Conservation (phyloP, 2,113 vertebrate genomes). For the Oriolus oriolus region DNA sequence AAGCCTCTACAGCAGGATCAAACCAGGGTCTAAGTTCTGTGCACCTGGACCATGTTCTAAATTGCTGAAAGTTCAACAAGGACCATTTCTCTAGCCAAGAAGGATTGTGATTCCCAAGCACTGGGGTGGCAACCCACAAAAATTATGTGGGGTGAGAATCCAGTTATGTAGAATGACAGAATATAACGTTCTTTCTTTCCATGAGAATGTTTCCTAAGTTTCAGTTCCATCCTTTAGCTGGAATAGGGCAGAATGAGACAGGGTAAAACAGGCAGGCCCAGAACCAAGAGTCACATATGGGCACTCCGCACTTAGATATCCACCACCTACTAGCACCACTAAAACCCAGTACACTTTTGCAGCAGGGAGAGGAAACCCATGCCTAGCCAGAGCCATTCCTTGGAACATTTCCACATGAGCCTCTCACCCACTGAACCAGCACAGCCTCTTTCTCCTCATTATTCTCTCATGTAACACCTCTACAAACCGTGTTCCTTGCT, state of each 20-base stretch:
- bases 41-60: neutral
- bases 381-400: neutral
- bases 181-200: neutral
- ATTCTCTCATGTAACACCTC: neutral
- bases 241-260: neutral
- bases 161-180: neutral
- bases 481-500: neutral
- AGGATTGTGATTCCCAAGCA: neutral
- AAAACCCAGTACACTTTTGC: neutral
- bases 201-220: neutral
- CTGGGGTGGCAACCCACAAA: neutral
- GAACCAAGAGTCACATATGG: neutral
- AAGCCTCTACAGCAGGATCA: neutral
- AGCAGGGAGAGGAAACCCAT: neutral
- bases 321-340: neutral
- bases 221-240: conserved; percentile 1
- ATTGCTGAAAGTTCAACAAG: neutral
- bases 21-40: neutral
- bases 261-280: neutral
- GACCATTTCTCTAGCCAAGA: neutral
- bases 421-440: neutral
- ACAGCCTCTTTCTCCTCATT: neutral
- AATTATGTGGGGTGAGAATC: neutral
- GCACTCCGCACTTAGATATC: neutral
- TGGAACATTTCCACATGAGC: neutral